Base-by-base conservation (phyloP, 2,888 invertebrate species). In the Drosophila stalkeri region DNA sequence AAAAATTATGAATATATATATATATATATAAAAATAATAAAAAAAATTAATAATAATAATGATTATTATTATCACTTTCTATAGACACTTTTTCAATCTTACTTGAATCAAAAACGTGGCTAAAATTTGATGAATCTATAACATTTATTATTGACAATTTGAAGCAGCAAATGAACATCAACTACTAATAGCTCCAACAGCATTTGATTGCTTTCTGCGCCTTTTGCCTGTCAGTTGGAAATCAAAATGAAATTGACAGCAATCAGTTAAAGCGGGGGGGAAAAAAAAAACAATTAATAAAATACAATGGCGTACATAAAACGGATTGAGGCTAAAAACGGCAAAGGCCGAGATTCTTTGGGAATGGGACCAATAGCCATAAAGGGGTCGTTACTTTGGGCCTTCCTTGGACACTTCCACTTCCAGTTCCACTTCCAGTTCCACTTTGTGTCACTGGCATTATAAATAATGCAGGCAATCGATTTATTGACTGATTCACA, bases 391-490 rank as follows among this genome's bases (percentile, higher is more conserved):
- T 61, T 61, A 52, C 61, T 27, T 27, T 5, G 6, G 27, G 27
- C 27, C 27, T 27, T 6, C 27, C 27, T 27, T 27, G 27, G 27
- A 0, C 27, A 5, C 27, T 27, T 5, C 27, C 27, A 27, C 27
- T 27, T 23, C 23, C 23, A 37, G 16, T 20, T 20, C 23, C 37
- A 64, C 65, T 75, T 67, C 23, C 23, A 37, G 16, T 20, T 20
- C 23, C 37, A 64, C 65, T 75, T 67, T 71, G 72, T 78, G 75
- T 77, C 70, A 66, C 64, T 41, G 68, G 49, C 68, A 85, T 77
- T 79, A 80, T 89, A 82, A 85, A 87, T 89, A 86, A 89, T 87
- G 70, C 69, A 87, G 44, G 67, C 65, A 77, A 89, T 86, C 88
- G 86, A 86, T 86, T 87, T 86, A 86, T 87, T 82, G 88, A 86